A percentile compares a stretch with the other conserved stretches of the same genome.
Evolutionary conservation across 1,140 invertebrate species (phyloP).

Genomic region (Maniola jurtina): DNA sequence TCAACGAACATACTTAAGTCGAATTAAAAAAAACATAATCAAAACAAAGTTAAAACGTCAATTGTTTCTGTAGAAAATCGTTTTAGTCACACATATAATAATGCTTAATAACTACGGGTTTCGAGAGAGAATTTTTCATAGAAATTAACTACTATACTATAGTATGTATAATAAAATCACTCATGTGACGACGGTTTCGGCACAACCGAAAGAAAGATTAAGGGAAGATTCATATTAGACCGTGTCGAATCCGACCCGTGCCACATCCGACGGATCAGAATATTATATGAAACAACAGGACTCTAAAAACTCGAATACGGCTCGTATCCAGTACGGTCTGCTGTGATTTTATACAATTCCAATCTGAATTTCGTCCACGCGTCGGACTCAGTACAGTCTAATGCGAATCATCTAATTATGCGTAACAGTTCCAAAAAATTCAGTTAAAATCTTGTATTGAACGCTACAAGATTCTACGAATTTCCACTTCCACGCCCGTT

Average conservation of each 20-base stretch:
- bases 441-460: slow-evolving; percentile 54
- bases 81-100: slow-evolving; percentile 68
- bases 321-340: too few species aligned
- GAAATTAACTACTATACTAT: slow-evolving; percentile 11
- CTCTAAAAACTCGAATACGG: too few species aligned
- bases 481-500: slow-evolving; percentile 25
- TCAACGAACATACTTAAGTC: slow-evolving; percentile 50
- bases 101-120: slow-evolving; percentile 57
- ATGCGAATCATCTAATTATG: neutral
- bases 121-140: slow-evolving; percentile 60
- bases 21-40: slow-evolving; percentile 51
- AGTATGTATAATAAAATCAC: slow-evolving; percentile 5
- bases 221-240: too few species aligned
- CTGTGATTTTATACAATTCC: too few species aligned
- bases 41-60: slow-evolving; percentile 51
- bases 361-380: too few species aligned
- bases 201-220: slow-evolving; percentile 11
- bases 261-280: too few species aligned
- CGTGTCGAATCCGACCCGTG: too few species aligned
- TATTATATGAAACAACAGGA: too few species aligned
- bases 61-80: slow-evolving; percentile 70
- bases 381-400: too few species aligned
- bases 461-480: slow-evolving; percentile 59
- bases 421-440: slow-evolving; percentile 39
- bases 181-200: slow-evolving; percentile 6